Evolutionary conservation across 1,140 invertebrate species (phyloP).

Genomic region (Drosophila leontia): DNA sequence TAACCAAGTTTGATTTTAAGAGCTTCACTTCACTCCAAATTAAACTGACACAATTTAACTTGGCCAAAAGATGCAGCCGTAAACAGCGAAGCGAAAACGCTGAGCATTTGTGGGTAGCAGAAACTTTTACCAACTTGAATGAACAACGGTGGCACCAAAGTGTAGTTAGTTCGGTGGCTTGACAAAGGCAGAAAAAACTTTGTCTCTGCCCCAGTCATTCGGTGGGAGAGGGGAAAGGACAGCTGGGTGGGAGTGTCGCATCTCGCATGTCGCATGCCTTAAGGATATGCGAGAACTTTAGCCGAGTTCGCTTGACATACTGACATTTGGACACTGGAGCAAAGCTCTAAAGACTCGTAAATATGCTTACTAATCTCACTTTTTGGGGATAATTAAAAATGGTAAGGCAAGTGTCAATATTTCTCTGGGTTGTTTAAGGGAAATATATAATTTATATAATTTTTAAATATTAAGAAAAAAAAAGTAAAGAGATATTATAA

Average conservation of each 20-base stretch:
- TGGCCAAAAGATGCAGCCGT: slow-evolving; percentile 46
- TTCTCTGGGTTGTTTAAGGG: neutral
- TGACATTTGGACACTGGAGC: slow-evolving; percentile 25
- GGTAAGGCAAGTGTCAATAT: neutral
- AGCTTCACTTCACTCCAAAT: slow-evolving; percentile 8
- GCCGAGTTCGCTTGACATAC: slow-evolving; percentile 27
- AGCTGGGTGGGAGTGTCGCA: neutral
- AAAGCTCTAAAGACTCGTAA: neutral
- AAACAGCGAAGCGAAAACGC: slow-evolving; percentile 24
- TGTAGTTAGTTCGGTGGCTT: slow-evolving; percentile 40
- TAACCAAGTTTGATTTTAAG: neutral
- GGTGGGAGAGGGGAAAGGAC: neutral
- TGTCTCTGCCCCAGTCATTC: neutral
- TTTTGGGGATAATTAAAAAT: neutral
- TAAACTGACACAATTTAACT: slow-evolving; percentile 53
- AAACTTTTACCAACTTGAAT: slow-evolving; percentile 44
- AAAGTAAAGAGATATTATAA: no score
- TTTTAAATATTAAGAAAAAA: neutral
- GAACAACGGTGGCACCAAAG: slow-evolving; percentile 25
- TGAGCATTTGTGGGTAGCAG: slow-evolving; percentile 24
- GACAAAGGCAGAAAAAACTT: slow-evolving; percentile 35
- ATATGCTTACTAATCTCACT: neutral
- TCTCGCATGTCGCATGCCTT: slow-evolving; percentile 51
- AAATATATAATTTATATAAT: no score
- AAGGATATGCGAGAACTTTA: slow-evolving; percentile 57